These are phyloP conservation scores for Euplagia quadripunctaria DNA, from an alignment of 2,888 invertebrate species.

Conservation along the genomic window DNA sequence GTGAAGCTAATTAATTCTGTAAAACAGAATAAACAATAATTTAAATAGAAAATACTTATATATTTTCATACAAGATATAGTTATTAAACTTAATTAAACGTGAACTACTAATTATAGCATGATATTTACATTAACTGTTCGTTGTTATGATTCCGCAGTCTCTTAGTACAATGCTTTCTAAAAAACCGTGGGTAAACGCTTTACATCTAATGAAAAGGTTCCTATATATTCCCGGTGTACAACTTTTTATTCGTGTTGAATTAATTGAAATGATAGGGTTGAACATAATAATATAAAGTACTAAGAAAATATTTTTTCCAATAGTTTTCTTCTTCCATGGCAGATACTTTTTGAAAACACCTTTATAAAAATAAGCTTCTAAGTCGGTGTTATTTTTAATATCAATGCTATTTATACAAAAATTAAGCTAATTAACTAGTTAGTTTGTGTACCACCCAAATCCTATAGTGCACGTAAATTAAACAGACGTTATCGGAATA, in stretches of 20 bases:
- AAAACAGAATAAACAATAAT: too few species aligned
- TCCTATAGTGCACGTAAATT: too few species aligned
- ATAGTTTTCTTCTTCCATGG: background rate
- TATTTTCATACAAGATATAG: background rate
- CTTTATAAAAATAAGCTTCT: too few species aligned
- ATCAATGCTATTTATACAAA: too few species aligned
- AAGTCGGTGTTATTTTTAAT: too few species aligned
- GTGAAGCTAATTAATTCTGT: too few species aligned
- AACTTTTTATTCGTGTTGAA: slow-evolving; percentile 40
- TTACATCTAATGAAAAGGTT: slow-evolving; percentile 55
- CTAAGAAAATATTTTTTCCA: slow-evolving; percentile 18
- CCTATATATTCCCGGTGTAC: slow-evolving; percentile 44
- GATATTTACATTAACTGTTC: slow-evolving; percentile 45
- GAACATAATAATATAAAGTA: slow-evolving; percentile 22
- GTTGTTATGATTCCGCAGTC: slow-evolving; percentile 48
- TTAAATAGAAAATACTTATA: too few species aligned
- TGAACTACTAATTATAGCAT: slow-evolving; percentile 40
- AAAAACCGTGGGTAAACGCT: slow-evolving; percentile 61
- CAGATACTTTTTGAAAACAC: background rate
- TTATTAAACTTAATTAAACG: background rate
- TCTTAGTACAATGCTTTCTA: slow-evolving; percentile 55
- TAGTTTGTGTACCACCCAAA: too few species aligned
- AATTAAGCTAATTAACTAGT: too few species aligned
- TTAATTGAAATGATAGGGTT: slow-evolving; percentile 43
- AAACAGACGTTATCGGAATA: too few species aligned